A percentile compares a stretch with the other conserved stretches of the same genome.
Evolutionary conservation across 2,888 invertebrate species (phyloP).

Genomic region (Leptodirus hochenwartii): DNA sequence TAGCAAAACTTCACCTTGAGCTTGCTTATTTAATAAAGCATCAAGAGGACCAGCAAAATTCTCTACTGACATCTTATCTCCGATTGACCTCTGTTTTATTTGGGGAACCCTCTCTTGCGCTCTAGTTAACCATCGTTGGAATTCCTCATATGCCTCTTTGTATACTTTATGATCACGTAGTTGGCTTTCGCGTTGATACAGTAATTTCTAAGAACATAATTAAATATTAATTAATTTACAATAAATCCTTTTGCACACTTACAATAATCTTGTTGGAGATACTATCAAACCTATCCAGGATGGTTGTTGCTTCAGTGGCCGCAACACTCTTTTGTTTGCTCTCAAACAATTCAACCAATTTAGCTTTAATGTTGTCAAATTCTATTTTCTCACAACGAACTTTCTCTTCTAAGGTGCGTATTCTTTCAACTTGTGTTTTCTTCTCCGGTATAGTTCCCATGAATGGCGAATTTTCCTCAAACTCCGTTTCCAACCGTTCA

Average conservation of each 20-base stretch:
- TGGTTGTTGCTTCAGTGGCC: slow-evolving; percentile 68
- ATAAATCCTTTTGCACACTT: slow-evolving; percentile 10
- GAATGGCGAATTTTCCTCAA: slow-evolving; percentile 53
- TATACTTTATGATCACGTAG: slow-evolving; percentile 76
- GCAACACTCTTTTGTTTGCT: slow-evolving; percentile 72
- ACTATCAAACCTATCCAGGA: slow-evolving; percentile 66
- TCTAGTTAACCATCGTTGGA: slow-evolving; percentile 73
- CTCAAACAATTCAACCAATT: slow-evolving; percentile 69
- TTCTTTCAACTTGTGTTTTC: slow-evolving; percentile 64
- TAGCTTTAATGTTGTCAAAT: slow-evolving; percentile 67
- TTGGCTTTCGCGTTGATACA: slow-evolving; percentile 66
- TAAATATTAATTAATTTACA: slow-evolving; percentile 6
- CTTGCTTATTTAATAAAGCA: slow-evolving; percentile 70
- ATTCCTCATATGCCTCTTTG: slow-evolving; percentile 81
- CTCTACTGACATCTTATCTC: slow-evolving; percentile 77
- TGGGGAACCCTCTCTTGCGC: slow-evolving; percentile 81
- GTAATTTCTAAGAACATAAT: slow-evolving; percentile 32
- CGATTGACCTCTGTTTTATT: slow-evolving; percentile 63
- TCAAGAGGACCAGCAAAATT: slow-evolving; percentile 77
- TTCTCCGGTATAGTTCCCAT: slow-evolving; percentile 76
- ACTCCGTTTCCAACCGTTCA: slow-evolving; percentile 53
- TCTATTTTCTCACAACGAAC: slow-evolving; percentile 79
- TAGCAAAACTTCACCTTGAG: slow-evolving; percentile 72
- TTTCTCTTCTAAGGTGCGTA: slow-evolving; percentile 74
- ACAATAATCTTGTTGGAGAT: slow-evolving; percentile 58